A percentile compares a stretch with the other conserved stretches of the same genome.
phyloP scores from a whole-genome alignment of 1,140 invertebrate species.

The Colletes latitarsis region DNA sequence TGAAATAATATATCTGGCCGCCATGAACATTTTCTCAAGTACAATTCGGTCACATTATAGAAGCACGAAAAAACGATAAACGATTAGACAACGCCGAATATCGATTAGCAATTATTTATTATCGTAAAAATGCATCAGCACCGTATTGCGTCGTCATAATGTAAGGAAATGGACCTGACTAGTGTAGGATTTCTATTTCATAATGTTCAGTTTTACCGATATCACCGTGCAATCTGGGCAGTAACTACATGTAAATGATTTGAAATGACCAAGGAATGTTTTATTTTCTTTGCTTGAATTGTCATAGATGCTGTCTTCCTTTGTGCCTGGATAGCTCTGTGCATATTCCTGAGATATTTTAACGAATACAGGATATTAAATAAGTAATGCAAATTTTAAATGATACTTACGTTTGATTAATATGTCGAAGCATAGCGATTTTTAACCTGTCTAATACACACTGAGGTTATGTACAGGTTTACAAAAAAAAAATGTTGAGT shows the following conservation, averaged over 20 bases:
- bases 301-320: slow-evolving; percentile 33
- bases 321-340: slow-evolving; percentile 32
- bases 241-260: slow-evolving; percentile 27
- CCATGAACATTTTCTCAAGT: slow-evolving; percentile 37
- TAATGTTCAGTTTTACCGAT: slow-evolving; percentile 40
- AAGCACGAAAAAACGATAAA: not conserved
- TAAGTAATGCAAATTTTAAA: slow-evolving; percentile 39
- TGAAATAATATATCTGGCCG: slow-evolving; percentile 53
- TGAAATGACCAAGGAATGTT: slow-evolving; percentile 13
- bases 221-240: slow-evolving; percentile 12
- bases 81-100: slow-evolving; percentile 31
- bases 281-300: slow-evolving; percentile 40
- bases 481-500: not conserved
- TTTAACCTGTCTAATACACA: slow-evolving; percentile 2
- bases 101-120: slow-evolving; percentile 55
- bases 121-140: slow-evolving; percentile 28
- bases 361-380: slow-evolving; percentile 43
- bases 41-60: slow-evolving; percentile 49
- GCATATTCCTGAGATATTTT: slow-evolving; percentile 19
- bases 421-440: not conserved
- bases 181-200: slow-evolving; percentile 53
- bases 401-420: not conserved
- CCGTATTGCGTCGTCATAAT: slow-evolving; percentile 40
- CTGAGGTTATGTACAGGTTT: not conserved
- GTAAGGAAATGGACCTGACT: slow-evolving; percentile 50